Conservation (phyloP, 2,888 invertebrate genomes). For the Julus scandinavius region DNA sequence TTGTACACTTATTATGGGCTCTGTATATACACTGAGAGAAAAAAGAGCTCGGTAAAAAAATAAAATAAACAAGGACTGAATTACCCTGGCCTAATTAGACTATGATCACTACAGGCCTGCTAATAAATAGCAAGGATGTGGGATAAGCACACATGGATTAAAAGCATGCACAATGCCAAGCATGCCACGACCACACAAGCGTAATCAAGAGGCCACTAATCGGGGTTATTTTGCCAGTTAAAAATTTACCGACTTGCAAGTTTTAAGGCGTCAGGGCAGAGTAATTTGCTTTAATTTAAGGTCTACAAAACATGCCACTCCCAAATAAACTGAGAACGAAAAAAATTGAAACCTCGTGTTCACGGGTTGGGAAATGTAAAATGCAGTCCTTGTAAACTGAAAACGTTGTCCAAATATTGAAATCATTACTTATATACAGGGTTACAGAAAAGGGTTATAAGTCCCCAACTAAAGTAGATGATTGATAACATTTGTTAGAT, state of each 20-base stretch:
- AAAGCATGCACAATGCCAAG: conserved; percentile 1
- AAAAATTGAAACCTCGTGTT: background rate
- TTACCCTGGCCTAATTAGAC: conserved; percentile 51
- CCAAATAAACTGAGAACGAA: background rate
- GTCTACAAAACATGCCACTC: background rate
- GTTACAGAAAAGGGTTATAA: background rate
- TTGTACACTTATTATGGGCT: background rate
- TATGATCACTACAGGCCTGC: conserved; percentile 24
- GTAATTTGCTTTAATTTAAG: background rate
- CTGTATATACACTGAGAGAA: background rate
- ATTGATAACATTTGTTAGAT: background rate
- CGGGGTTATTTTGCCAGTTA: conserved; percentile 29
- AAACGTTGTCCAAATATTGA: background rate
- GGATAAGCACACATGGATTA: conserved; percentile 49
- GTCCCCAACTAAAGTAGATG: background rate
- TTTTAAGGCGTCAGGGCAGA: background rate
- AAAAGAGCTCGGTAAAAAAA: background rate
- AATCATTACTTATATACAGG: background rate
- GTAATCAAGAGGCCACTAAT: conserved; percentile 9
- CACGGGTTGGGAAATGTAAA: background rate
- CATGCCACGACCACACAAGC: conserved; percentile 28
- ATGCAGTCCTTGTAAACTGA: background rate
- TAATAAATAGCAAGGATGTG: conserved; percentile 47
- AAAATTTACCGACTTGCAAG: background rate
- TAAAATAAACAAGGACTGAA: conserved; percentile 47